Base-by-base conservation (phyloP, 2,113 vertebrate genomes). In the Eretmochelys imbricata region DNA sequence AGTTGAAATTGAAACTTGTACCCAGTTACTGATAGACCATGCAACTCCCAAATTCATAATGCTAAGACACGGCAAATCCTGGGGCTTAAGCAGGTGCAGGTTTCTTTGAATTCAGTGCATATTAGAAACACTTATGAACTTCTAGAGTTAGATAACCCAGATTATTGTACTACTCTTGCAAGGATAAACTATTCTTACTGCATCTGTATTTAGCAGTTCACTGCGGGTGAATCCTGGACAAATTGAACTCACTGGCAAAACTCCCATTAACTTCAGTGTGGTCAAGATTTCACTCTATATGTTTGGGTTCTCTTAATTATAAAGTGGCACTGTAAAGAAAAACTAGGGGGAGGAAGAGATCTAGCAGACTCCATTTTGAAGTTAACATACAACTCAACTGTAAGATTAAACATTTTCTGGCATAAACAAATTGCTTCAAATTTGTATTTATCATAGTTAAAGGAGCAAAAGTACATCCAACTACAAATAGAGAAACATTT, bases 101-200 rank as follows among this genome's bases (percentile, higher is more conserved):
- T 95, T 96, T 97, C 54, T 95, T 75, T 79, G 59, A 91, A 96
- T 91, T 97, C 96, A 95, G 78, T 92, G 83, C 85, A 93, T 42
- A 7, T 95, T 94, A 51, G 0, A 79, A 95, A 90, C 82, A 87
- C 87, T 85, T 35, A 92, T 22, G 4, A 91, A 69, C 54, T 88
- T 80, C 59, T 84, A 25, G 78, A 84, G 69, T 65, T 19, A 55
- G 53, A 54, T 84, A 53, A 93, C 25, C 12, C 69, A 75, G 65
- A 49, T 25, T 48, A 49, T 7, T 38, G 80, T 48, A 86, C 8
- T 69, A 69, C 62, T 75, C 38, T 51, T 51, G 35, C 25, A 93
- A 53, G 35, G 91, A 84, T 82, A 86, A 79, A 91, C 35, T 84
- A 5, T 62, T 87, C n/a, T n/a, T 62, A 46, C 0, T n/a, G 35